These are phyloP conservation scores for Drosophila ironensis DNA, from an alignment of 1,140 invertebrate genomes.

Conservation along the genomic window DNA sequence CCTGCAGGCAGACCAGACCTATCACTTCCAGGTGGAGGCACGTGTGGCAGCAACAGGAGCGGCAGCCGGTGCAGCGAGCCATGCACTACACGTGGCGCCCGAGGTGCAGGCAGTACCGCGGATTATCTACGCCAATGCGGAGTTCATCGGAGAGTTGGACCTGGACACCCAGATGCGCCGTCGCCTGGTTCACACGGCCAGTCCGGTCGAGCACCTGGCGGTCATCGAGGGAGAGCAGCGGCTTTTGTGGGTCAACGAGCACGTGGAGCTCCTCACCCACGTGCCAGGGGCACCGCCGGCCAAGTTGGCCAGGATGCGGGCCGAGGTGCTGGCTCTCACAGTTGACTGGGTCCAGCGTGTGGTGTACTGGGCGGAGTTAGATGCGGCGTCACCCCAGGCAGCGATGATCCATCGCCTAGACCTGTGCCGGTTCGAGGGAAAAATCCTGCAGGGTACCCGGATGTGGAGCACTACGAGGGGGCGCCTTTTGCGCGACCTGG, in stretches of 20 bases:
- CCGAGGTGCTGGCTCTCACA: conserved; percentile 84
- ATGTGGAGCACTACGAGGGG: conserved; percentile 43
- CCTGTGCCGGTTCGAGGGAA: conserved; percentile 83
- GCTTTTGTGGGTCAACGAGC: conserved; percentile 92
- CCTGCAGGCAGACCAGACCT: conserved; percentile 84
- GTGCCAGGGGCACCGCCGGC: conserved; percentile 83
- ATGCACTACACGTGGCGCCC: conserved; percentile 80
- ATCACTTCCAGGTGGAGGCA: conserved; percentile 88
- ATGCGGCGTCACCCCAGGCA: conserved; percentile 48
- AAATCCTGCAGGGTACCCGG: conserved; percentile 49
- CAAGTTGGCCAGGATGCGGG: conserved; percentile 87
- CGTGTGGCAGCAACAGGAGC: conserved; percentile 85
- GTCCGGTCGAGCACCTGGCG: conserved; percentile 85
- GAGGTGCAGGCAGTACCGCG: conserved; percentile 89
- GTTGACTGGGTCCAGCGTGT: conserved; percentile 93
- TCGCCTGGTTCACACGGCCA: conserved; percentile 55
- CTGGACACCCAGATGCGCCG: conserved; percentile 85
- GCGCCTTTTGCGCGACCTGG: conserved; percentile 85
- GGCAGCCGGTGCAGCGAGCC: conserved; percentile 84
- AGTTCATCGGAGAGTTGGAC: conserved; percentile 88
- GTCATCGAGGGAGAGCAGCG: conserved; percentile 87
- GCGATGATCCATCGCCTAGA: conserved; percentile 84
- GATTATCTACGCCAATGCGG: conserved; percentile 88
- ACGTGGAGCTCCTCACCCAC: conserved; percentile 88
- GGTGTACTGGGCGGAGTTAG: conserved; percentile 90